Conservation (phyloP, 2,113 vertebrate species). For the Platysteira castanea region DNA sequence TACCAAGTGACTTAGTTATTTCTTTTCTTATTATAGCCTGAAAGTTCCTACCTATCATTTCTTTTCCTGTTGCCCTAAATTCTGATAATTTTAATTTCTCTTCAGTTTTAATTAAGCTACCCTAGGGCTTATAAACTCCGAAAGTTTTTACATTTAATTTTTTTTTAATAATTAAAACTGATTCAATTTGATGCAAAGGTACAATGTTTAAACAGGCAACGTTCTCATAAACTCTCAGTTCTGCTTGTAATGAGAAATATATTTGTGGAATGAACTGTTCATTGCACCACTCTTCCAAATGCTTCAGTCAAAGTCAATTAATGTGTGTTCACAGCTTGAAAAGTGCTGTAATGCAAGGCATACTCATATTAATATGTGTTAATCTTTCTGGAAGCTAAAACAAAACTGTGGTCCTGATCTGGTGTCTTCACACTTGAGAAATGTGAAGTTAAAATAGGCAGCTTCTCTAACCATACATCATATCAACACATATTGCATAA, state of each 20-base stretch:
- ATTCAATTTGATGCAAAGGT: constrained; percentile 6
- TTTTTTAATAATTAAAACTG: constrained; percentile 18
- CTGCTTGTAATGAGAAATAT: background rate
- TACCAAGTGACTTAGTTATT: background rate
- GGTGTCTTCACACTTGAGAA: background rate
- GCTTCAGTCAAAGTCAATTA: background rate
- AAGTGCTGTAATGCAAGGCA: background rate
- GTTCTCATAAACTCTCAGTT: background rate
- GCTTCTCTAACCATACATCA: background rate
- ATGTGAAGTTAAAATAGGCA: background rate
- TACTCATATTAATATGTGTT: constrained; percentile 1
- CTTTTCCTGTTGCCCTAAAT: background rate
- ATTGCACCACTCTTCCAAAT: constrained; percentile 15
- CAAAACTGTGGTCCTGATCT: background rate
- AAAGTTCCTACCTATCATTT: background rate
- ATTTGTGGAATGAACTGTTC: background rate
- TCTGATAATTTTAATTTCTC: background rate
- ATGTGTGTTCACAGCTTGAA: background rate
- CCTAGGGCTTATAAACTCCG: background rate
- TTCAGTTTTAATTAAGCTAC: constrained; percentile 22
- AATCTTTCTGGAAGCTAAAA: background rate
- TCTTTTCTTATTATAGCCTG: background rate
- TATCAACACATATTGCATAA: background rate
- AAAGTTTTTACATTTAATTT: background rate
- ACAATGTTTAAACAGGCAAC: background rate